Conservation (phyloP, 2,888 invertebrate genomes). For the Brenthis hecate region DNA sequence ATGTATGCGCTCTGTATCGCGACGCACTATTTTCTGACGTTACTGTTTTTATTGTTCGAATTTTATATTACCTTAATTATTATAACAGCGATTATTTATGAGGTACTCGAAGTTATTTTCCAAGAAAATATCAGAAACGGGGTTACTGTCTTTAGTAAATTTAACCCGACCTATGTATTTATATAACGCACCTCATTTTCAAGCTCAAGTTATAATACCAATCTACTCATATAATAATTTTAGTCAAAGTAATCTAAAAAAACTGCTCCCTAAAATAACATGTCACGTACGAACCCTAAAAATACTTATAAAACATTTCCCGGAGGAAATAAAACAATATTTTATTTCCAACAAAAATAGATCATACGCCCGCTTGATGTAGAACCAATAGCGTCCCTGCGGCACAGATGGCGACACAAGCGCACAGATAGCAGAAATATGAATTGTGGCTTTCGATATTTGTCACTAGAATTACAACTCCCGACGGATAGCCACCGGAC, state of each 20-base stretch:
- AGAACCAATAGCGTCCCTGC: conserved; percentile 78
- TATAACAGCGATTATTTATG: conserved; percentile 36
- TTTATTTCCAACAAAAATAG: conserved; percentile 80
- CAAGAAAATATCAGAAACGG: conserved; percentile 2
- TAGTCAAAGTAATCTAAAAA: conserved; percentile 20
- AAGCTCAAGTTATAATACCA: neutral
- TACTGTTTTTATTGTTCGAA: conserved; percentile 46
- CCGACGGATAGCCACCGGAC: conserved; percentile 68
- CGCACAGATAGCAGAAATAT: conserved; percentile 81
- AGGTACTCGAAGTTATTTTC: conserved; percentile 23
- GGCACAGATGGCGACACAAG: conserved; percentile 79
- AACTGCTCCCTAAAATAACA: conserved; percentile 50
- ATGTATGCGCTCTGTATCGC: conserved; percentile 63
- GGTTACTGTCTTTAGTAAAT: neutral
- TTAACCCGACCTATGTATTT: neutral
- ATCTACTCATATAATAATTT: conserved; percentile 9
- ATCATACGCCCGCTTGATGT: conserved; percentile 78
- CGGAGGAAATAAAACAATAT: conserved; percentile 74
- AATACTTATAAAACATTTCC: conserved; percentile 78
- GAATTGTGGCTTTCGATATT: conserved; percentile 82
- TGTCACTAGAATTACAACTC: conserved; percentile 82
- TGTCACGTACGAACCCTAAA: conserved; percentile 73
- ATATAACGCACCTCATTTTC: neutral
- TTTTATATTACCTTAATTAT: conserved; percentile 44
- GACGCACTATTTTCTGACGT: conserved; percentile 67